A percentile compares a stretch with the other conserved stretches of the same genome.
These are phyloP conservation scores for Saccostrea cuccullata DNA, from an alignment of 1,140 invertebrate species.

Conservation along the genomic window DNA sequence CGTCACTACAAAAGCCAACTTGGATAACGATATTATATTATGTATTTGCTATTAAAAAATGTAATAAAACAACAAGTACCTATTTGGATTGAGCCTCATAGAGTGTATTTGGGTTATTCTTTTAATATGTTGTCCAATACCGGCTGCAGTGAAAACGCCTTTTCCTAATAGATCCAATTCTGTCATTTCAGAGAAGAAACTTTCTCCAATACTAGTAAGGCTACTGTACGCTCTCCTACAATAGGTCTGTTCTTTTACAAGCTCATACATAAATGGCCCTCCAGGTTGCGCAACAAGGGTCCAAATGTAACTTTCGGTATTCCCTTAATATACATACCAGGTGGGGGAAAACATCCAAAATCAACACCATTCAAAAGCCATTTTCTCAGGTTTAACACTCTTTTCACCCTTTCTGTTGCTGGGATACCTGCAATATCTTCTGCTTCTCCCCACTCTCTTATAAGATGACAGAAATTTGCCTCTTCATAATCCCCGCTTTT, in stretches of 20 bases:
- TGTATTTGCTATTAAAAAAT: too few species aligned
- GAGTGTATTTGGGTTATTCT: neutral
- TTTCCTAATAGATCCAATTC: neutral
- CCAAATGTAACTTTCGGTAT: neutral
- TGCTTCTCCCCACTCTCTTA: neutral
- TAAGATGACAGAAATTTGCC: neutral
- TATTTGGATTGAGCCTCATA: neutral
- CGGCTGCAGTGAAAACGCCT: neutral
- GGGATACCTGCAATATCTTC: neutral
- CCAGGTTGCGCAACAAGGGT: neutral
- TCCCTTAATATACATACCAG: neutral
- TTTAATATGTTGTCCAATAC: neutral
- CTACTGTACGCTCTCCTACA: neutral
- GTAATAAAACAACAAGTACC: neutral
- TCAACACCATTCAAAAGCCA: neutral
- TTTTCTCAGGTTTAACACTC: neutral
- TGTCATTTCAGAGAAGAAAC: neutral
- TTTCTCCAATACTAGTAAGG: neutral
- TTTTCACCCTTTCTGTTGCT: neutral
- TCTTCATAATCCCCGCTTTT: neutral
- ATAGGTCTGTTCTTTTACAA: neutral
- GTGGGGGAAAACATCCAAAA: neutral
- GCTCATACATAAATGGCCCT: neutral
- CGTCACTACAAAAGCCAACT: too few species aligned
- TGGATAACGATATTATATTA: too few species aligned